Conservation (phyloP, 1,140 invertebrate species). For the Sminthurinus signatus region DNA sequence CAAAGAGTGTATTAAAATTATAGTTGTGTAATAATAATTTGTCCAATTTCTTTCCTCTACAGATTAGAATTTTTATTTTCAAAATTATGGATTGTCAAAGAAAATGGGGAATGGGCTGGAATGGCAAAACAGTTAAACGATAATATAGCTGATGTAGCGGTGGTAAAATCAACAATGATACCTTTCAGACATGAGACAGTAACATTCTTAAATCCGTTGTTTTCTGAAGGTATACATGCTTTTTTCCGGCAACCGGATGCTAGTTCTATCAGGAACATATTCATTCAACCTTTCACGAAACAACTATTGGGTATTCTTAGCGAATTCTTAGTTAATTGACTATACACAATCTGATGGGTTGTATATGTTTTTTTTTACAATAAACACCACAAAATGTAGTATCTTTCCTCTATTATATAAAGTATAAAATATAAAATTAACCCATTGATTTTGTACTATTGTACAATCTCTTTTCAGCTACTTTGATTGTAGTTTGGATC, state of each 20-base stretch:
- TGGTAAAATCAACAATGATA: not conserved
- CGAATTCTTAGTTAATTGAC: too few relatives aligned
- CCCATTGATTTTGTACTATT: too few relatives aligned
- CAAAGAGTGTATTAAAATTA: not conserved
- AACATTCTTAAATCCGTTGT: not conserved
- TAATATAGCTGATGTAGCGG: not conserved
- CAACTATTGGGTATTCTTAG: too few relatives aligned
- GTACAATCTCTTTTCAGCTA: too few relatives aligned
- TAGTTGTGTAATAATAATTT: not conserved
- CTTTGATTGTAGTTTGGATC: not conserved
- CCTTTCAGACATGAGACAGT: not conserved
- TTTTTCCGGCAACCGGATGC: constrained; percentile 7
- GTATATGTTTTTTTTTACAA: too few relatives aligned
- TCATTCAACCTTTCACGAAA: not conserved
- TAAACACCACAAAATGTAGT: too few relatives aligned
- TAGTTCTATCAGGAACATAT: constrained; percentile 14
- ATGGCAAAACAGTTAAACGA: not conserved
- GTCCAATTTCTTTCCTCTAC: not conserved
- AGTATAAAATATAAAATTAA: too few relatives aligned
- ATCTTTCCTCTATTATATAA: too few relatives aligned
- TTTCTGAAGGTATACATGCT: not conserved
- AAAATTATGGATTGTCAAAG: too few relatives aligned
- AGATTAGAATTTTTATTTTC: not conserved
- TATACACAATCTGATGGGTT: too few relatives aligned
- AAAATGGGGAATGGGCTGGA: not conserved